Percentiles rank a stretch among this genome's conserved stretches.
These are phyloP conservation scores for Orchesellides sinensis DNA, from an alignment of 2,888 invertebrate species.

Conservation along the genomic window DNA sequence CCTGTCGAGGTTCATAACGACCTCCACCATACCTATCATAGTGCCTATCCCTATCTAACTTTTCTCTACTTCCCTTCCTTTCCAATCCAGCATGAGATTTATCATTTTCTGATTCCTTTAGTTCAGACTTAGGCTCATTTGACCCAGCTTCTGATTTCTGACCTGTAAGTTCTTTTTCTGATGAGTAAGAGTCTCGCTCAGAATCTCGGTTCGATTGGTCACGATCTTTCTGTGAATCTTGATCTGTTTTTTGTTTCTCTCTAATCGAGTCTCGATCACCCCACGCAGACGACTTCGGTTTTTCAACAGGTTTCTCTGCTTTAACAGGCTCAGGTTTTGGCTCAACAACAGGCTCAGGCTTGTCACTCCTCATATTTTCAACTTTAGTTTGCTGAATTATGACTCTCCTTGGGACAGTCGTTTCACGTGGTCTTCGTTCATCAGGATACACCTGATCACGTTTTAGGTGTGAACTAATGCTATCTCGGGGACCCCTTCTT, in stretches of 20 bases:
- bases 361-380: constrained; percentile 70
- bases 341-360: constrained; percentile 21
- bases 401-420: constrained; percentile 63
- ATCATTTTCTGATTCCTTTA: constrained; percentile 24
- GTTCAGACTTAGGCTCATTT: constrained; percentile 51
- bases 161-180: constrained; percentile 25
- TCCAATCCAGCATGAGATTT: constrained; percentile 35
- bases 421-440: constrained; percentile 32
- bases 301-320: constrained; percentile 31
- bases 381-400: constrained; percentile 73
- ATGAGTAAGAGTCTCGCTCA: constrained; percentile 21
- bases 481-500: constrained; percentile 24
- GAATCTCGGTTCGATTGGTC: neutral
- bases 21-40: constrained; percentile 37
- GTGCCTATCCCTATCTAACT: constrained; percentile 39
- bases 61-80: constrained; percentile 42
- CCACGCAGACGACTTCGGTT: constrained; percentile 51
- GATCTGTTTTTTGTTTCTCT: constrained; percentile 29
- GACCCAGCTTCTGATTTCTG: constrained; percentile 26
- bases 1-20: constrained; percentile 26
- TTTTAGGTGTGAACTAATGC: constrained; percentile 22
- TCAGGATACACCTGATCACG: constrained; percentile 49
- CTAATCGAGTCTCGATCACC: constrained; percentile 46
- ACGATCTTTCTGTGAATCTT: constrained; percentile 19
- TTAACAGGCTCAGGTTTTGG: constrained; percentile 30